phyloP scores from a whole-genome alignment of 2,797 vertebrate species.

The Sphenodon punctatus region DNA sequence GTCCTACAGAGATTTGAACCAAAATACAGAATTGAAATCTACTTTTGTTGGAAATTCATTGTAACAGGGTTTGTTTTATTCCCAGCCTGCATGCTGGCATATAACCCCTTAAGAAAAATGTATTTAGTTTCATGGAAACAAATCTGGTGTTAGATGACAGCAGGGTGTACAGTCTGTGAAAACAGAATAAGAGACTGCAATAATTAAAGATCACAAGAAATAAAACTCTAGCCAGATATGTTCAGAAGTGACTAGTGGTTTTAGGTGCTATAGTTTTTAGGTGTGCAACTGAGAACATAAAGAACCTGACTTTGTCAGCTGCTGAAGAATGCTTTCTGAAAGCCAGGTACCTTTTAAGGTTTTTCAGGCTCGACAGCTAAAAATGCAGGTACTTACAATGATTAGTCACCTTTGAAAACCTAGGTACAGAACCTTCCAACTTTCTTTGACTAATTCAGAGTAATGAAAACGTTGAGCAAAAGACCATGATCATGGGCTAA shows the following conservation, averaged over 20 bases:
- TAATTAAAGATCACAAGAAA: background rate
- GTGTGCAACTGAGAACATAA: background rate
- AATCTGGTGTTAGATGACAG: background rate
- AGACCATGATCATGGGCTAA: no score
- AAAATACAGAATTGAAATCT: background rate
- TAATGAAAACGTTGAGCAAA: no score
- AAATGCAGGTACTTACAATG: no score
- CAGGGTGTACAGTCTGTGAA: background rate
- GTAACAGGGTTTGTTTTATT: background rate
- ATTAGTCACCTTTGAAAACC: no score
- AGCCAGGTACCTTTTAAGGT: fast-evolving
- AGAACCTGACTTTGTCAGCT: no score
- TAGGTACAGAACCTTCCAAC: no score
- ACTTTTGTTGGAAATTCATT: background rate
- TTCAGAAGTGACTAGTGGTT: background rate
- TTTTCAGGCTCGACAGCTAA: no score
- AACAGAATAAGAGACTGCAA: background rate
- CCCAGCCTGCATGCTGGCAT: background rate
- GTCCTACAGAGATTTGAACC: background rate
- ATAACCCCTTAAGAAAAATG: background rate
- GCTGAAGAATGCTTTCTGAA: no score
- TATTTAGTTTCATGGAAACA: background rate
- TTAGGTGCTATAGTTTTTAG: background rate
- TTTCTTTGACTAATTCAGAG: no score
- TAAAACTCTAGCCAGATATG: background rate